Evolutionary conservation across 2,888 invertebrate genomes (phyloP).

Genomic region (Patella ulyssiponensis): DNA sequence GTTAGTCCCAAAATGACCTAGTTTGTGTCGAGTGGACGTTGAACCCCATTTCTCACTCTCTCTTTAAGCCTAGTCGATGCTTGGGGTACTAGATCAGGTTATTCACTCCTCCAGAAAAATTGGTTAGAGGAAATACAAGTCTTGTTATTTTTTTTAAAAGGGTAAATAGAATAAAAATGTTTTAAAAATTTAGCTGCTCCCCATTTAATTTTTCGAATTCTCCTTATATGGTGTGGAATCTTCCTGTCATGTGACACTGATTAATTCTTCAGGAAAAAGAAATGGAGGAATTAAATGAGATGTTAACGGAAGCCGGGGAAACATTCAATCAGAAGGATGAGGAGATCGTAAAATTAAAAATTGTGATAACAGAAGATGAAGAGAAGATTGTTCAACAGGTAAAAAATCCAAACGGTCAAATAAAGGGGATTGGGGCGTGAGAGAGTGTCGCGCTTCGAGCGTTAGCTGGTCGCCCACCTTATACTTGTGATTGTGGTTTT

Average conservation of each 20-base stretch:
- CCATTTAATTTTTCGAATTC: too few species aligned
- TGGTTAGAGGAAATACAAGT: background rate
- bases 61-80: too few species aligned
- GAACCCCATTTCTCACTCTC: too few species aligned
- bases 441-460: background rate
- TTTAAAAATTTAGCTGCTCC: too few species aligned
- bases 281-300: conserved; percentile 56
- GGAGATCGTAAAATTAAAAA: conserved; percentile 52
- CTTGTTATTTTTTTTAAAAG: background rate
- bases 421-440: background rate
- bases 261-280: conserved; percentile 48
- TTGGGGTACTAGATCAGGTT: too few species aligned
- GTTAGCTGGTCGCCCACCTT: background rate
- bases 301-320: conserved; percentile 64
- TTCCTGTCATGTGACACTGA: too few species aligned
- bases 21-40: too few species aligned
- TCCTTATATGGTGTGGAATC: too few species aligned
- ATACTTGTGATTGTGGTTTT: background rate
- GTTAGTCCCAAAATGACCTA: too few species aligned
- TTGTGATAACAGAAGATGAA: conserved; percentile 46
- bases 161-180: too few species aligned
- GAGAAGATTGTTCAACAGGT: conserved; percentile 45
- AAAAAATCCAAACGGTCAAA: background rate
- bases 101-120: background rate
- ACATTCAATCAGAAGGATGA: conserved; percentile 58